phyloP scores from a whole-genome alignment of 2,888 invertebrate species.

The Ormyrus thymus region DNA sequence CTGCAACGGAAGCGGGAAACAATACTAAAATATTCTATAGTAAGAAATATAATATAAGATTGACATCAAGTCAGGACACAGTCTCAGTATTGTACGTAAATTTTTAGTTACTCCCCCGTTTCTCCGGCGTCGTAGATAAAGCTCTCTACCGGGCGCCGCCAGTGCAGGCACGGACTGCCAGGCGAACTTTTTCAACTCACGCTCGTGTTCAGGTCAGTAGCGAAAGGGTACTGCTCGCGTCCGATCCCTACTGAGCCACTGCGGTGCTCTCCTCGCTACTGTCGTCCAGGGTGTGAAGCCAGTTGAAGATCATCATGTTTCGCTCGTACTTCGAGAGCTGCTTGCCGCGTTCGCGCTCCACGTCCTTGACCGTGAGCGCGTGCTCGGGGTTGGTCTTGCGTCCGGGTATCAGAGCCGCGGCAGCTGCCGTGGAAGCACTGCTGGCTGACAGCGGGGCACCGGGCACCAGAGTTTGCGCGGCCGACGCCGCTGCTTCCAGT shows the following conservation, averaged over 20 bases:
- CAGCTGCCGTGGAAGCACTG: conserved; percentile 65
- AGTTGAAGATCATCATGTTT: conserved; percentile 97
- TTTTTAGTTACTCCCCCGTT: too few relatives aligned
- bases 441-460: conserved; percentile 73
- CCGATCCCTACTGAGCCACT: background rate
- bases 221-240: background rate
- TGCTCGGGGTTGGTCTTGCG: conserved; percentile 56
- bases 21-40: too few relatives aligned
- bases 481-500: conserved; percentile 80
- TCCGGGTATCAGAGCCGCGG: conserved; percentile 7
- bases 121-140: too few relatives aligned
- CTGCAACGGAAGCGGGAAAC: too few relatives aligned
- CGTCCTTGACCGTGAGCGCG: conserved; percentile 85
- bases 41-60: too few relatives aligned
- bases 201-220: background rate
- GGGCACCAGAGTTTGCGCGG: conserved; percentile 71
- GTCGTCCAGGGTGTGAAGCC: conserved; percentile 92
- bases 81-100: too few relatives aligned
- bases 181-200: background rate
- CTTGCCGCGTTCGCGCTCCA: conserved; percentile 88
- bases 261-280: conserved; percentile 74
- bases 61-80: too few relatives aligned
- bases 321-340: conserved; percentile 91
- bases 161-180: background rate
- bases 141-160: background rate